A percentile compares a stretch with the other conserved stretches of the same genome.
phyloP scores from a whole-genome alignment of 2,797 vertebrate genomes.

The Lycodopsis pacificus region DNA sequence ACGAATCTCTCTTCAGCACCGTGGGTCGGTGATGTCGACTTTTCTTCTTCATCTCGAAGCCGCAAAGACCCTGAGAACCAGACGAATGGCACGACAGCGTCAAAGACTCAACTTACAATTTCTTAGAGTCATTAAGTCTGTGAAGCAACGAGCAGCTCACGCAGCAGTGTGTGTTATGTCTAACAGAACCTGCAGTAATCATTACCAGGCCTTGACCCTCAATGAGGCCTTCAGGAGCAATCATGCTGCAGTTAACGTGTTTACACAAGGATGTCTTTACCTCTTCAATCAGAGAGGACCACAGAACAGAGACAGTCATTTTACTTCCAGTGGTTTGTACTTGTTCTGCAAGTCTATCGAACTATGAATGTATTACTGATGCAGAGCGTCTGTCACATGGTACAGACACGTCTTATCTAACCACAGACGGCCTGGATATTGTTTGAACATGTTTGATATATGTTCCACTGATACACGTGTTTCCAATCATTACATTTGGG shows the following conservation, averaged over 20 bases:
- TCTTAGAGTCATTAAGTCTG: background rate
- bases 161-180: background rate
- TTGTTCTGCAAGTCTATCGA: background rate
- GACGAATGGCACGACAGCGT: background rate
- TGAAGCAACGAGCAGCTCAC: background rate
- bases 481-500: no score
- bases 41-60: slow-evolving; percentile 94
- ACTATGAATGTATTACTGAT: background rate
- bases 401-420: background rate
- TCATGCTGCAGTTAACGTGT: background rate
- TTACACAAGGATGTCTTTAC: slow-evolving; percentile 6
- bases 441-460: no score
- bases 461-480: no score
- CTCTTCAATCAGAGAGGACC: background rate
- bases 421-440: no score
- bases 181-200: slow-evolving; percentile 1
- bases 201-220: slow-evolving; percentile 17
- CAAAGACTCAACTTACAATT: background rate
- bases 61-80: slow-evolving; percentile 60
- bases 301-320: background rate
- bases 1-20: slow-evolving; percentile 87
- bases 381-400: background rate
- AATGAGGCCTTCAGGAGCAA: background rate
- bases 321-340: background rate
- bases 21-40: slow-evolving; percentile 89